Base-by-base conservation (phyloP, 1,140 invertebrate species). In the Chymomyza costata region DNA sequence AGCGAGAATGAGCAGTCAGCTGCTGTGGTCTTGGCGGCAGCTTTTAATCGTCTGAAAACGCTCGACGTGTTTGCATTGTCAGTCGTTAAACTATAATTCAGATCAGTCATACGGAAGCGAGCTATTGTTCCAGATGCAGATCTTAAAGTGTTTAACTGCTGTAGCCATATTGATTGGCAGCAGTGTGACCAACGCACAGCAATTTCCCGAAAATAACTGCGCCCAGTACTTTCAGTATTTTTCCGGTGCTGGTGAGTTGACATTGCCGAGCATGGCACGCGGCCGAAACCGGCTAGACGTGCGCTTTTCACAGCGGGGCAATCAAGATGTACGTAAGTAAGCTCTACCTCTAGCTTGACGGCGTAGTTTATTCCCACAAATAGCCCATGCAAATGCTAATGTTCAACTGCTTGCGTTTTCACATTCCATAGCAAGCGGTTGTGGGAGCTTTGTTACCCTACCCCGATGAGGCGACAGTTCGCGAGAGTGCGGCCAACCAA, bases 221-320 rank as follows among this genome's bases (percentile, higher is more conserved):
- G 16, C 38, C 6, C 15, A 39, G 10, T 54, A 71, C 13, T 78
- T 78, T 10, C 54, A 57, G 6, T 71, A 73, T 38, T 45, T 76
- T 3, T 55, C 53, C 19, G 47, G 37, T 40, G 41, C 17, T 19
- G 71, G 73, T 8, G 73, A 78, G 35, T 16, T 78, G 13, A 80
- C 64, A 11, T 37, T 78, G 5, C 37, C 25, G 7, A 16, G 37
- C 6, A 6, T 78, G 37, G 11, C 8, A 16, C 50, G 18, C 34
- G 73, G 73, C 14, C 51, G 35, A 21, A 78, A 78, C 39, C 59
- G 49, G 17, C 47, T 78, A 11, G 67, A 78, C 34, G n/a, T 80
- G 39, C 40, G 67, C 5, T 60, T 78, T 49, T 55, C 73, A 8
- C 67, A 73, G 21, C 48, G 30, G 15, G 52, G 51, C 13, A 3